Evolutionary conservation across 2,113 vertebrate species (phyloP), one percentile per base, ranked within the genome.

Genomic region (Delphinapterus leucas): DNA sequence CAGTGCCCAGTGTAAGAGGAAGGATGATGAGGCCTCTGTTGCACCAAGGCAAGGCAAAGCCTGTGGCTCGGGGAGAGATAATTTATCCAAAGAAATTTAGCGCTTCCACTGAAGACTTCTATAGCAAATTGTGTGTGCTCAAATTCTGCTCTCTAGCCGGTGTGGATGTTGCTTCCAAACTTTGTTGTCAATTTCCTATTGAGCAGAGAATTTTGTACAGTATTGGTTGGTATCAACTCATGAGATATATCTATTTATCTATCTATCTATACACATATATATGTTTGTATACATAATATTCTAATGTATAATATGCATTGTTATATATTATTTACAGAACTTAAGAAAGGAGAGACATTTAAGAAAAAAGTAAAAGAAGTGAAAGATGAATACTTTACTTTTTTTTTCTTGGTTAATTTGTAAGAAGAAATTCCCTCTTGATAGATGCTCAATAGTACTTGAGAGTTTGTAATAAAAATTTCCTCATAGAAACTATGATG

Each of bases 1-100:
- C 95, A 97, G 91, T 61, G 86, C 96, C 92, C 96, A 63, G 36
- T 44, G 86, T 97, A 96, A 96, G 74, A 93, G 89, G 93, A 70
- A 70, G 60, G 90, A 95, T 67, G 93, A 91, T 36, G 95, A 94
- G 80, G 61, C 79, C n/a, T 73, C 76, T n/a, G 47, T 47, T 58
- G 58, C 0, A 7, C 82, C 88, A 88, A 85, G 33, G 47, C 55
- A n/a, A 92, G 53, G 58, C 81, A 85, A 87, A 95, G 93, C 41
- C 84, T 6, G 1, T 41, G 79, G 80, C 60, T 68, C 3, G 1
- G 67, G 38, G 49, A 97, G 61, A 96, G 77, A 93, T 38, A 91
- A 97, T n/a, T 91, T 84, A 85, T 88, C 21, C 88, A 81, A 68
- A 71, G 55, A 71, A 95, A 94, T 55, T 74, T 36, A 74, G 15